A percentile compares a stretch with the other conserved stretches of the same genome.
Evolutionary conservation across 2,113 vertebrate species (phyloP).

Genomic region (Anser brachyrhynchus): DNA sequence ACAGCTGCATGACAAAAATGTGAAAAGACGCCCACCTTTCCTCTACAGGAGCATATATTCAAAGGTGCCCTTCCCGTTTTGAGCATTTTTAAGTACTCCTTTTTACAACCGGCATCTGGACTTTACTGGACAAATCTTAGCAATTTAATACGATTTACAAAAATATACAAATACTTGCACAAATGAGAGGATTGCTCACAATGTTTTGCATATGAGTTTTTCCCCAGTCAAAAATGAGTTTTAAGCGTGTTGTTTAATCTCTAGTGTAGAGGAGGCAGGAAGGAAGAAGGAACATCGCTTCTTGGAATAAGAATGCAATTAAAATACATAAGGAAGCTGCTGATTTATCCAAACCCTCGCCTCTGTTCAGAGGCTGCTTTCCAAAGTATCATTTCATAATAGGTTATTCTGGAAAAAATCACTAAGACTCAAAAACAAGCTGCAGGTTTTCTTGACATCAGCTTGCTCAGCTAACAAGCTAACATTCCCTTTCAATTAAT

Average conservation of each 20-base stretch:
- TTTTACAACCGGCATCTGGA: neutral
- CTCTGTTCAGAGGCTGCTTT: neutral
- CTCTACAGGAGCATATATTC: neutral
- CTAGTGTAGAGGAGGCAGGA: neutral
- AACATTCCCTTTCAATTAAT: conserved; percentile 55
- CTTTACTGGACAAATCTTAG: neutral
- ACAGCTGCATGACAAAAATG: neutral
- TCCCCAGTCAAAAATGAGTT: neutral
- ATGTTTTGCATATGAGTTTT: neutral
- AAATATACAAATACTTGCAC: neutral
- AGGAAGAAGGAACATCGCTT: neutral
- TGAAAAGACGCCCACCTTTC: neutral
- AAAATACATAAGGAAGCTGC: neutral
- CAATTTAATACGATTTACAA: neutral
- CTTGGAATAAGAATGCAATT: neutral
- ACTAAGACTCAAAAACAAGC: conserved; percentile 18
- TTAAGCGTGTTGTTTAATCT: neutral
- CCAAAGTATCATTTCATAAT: conserved; percentile 6
- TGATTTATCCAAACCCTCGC: neutral
- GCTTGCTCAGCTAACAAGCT: conserved; percentile 18
- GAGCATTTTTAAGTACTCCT: neutral
- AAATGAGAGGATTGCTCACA: neutral
- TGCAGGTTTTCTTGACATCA: neutral
- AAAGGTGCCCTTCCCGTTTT: neutral
- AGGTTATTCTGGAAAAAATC: conserved; percentile 7